Base-by-base conservation (phyloP, 2,797 vertebrate species). In the Gadopsis marmoratus region DNA sequence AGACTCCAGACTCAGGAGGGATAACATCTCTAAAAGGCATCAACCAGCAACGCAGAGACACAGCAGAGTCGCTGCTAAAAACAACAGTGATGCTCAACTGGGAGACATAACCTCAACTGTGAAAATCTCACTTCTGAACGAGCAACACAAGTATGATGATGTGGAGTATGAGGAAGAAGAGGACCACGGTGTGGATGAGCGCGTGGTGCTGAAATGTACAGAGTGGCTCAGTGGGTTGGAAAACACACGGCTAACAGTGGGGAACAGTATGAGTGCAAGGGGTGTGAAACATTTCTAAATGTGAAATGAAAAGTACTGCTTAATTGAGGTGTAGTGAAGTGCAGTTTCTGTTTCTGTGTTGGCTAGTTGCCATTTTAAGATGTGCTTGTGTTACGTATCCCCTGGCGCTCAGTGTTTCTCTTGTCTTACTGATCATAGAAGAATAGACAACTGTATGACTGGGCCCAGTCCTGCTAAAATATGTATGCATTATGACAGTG, bases 191-290 rank as follows among this genome's bases (percentile, higher is more conserved):
- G 74, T 89, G 50, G 96, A 97, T 63, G 94, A 97, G 67, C 92
- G 84, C 0, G 93, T 97, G 88, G 89, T 96, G 79, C 91, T 96
- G 37, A 97, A 95, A 70, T 98, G 97, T 79, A 96, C 95, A 0
- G 97, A 97, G 88, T 98, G 97, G 97, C 94, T 97, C 50, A 94
- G 94, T 1, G 97, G 96, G 14, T 88, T 97, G 84, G 96, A 97
- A 80, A 95, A 86, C 48, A 92, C 92, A 1, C 94, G 93, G 0
- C 86, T 93, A 1, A 85, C 81, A 0, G 56, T 77, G 45, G 82
- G 81, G 10, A 87, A 72, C 50, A 37, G 50, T 33, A 23, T 63
- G 47, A 79, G 64, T 5, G 13, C 17, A 5, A 62, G 74, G 7
- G 35, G 74, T 10, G 56, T 81, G 63, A 90, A 91, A 69, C 79